Percentiles rank a stretch among this genome's conserved stretches.
These are phyloP conservation scores for Scolopax rusticola DNA, from an alignment of 2,797 vertebrate species.

Conservation along the genomic window DNA sequence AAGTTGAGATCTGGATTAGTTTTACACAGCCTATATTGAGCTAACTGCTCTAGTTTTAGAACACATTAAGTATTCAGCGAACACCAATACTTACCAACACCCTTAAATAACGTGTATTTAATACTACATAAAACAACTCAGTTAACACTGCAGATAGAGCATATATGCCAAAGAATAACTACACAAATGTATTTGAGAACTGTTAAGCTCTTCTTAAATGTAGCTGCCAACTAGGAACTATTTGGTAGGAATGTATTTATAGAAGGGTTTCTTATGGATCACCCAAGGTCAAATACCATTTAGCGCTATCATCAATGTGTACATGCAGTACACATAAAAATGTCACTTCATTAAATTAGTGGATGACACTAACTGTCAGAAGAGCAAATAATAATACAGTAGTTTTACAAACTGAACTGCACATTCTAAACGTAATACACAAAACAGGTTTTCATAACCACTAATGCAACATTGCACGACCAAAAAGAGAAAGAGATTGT, in stretches of 20 bases:
- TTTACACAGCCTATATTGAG: not conserved
- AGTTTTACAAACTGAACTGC: not conserved
- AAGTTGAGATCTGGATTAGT: not conserved
- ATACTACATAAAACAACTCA: not conserved
- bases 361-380: slow-evolving; percentile 1
- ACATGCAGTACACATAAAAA: slow-evolving; percentile 27
- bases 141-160: not conserved
- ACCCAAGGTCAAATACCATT: slow-evolving; percentile 43
- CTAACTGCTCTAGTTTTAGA: not conserved
- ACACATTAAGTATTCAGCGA: not conserved
- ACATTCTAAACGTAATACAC: not conserved
- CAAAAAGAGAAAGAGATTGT: not conserved
- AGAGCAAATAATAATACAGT: not conserved
- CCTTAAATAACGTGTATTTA: not conserved
- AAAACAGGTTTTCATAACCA: not conserved
- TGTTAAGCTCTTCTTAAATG: not conserved
- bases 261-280: slow-evolving; percentile 50
- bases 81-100: not conserved
- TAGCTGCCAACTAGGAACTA: slow-evolving; percentile 1
- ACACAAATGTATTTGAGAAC: not conserved
- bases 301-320: not conserved
- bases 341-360: slow-evolving; percentile 26
- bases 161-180: not conserved
- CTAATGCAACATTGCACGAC: not conserved
- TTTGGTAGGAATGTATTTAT: slow-evolving; percentile 34